phyloP scores from a whole-genome alignment of 2,888 invertebrate genomes.

The Ophion ventricosus region DNA sequence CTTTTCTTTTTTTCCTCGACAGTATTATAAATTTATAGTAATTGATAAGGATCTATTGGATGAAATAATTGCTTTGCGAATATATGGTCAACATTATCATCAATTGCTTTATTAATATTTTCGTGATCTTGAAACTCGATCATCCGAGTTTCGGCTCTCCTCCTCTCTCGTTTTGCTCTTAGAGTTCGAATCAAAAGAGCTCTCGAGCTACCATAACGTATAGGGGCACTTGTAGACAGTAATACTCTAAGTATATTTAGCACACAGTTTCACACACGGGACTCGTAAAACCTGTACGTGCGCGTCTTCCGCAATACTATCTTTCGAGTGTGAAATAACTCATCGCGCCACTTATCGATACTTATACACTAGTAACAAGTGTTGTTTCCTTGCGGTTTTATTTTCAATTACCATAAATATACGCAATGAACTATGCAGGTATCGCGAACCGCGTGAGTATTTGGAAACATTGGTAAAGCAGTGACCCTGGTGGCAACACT shows the following conservation, averaged over 20 bases:
- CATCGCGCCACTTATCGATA: background rate
- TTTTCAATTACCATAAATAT: slow-evolving; percentile 2
- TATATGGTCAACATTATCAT: slow-evolving; percentile 6
- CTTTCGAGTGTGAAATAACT: background rate
- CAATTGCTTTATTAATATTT: slow-evolving; percentile 37
- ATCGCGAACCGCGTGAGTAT: background rate
- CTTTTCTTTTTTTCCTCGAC: background rate
- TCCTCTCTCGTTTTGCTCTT: background rate
- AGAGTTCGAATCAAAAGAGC: background rate
- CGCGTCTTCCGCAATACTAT: background rate
- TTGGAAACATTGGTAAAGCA: slow-evolving; percentile 1
- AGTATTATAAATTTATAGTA: too few relatives aligned
- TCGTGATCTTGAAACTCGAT: slow-evolving; percentile 3
- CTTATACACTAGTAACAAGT: slow-evolving; percentile 35
- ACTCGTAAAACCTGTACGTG: background rate
- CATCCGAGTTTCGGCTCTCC: background rate
- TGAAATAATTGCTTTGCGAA: background rate
- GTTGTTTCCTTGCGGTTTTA: background rate
- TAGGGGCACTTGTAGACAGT: background rate
- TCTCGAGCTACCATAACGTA: slow-evolving; percentile 7
- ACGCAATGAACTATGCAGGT: background rate
- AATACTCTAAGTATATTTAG: slow-evolving; percentile 4
- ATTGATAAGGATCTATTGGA: too few relatives aligned
- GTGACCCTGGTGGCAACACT: background rate
- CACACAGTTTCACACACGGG: background rate